Evolutionary conservation across 2,797 vertebrate genomes (phyloP).

Genomic region (Dryobates pubescens): DNA sequence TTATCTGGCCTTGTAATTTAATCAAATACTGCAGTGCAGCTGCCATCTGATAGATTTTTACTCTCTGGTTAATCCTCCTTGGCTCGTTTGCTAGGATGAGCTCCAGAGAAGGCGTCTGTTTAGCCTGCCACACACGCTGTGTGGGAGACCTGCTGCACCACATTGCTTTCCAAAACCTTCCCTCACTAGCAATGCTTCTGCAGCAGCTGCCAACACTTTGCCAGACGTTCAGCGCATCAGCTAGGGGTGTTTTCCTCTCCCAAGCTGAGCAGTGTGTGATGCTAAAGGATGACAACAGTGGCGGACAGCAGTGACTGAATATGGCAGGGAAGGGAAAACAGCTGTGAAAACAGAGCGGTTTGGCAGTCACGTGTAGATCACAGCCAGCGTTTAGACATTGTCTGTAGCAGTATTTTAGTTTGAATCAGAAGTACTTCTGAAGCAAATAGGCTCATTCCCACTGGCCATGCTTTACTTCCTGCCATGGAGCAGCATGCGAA

Average conservation of each 20-base stretch:
- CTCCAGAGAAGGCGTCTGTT: neutral
- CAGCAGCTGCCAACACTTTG: neutral
- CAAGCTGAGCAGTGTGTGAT: neutral
- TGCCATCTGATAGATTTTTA: neutral
- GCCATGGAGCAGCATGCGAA: fast-evolving
- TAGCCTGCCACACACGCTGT: neutral
- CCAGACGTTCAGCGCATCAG: neutral
- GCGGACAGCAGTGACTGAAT: fast-evolving
- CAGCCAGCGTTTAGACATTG: neutral
- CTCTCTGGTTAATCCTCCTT: neutral
- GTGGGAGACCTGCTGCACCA: neutral
- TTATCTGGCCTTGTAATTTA: neutral
- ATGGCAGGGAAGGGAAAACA: neutral
- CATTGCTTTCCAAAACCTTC: neutral
- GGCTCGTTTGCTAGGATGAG: neutral
- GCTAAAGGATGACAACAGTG: neutral
- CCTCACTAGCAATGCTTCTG: neutral
- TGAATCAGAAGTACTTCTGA: neutral
- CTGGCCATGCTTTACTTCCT: neutral
- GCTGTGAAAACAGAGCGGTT: fast-evolving
- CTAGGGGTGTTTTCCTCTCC: neutral
- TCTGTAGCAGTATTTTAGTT: fast-evolving
- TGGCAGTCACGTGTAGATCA: fast-evolving
- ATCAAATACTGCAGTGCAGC: neutral
- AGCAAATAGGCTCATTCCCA: neutral